Evolutionary conservation across 2,113 vertebrate genomes (phyloP), one percentile per base, ranked within the genome.

Genomic region (Euleptes europaea): DNA sequence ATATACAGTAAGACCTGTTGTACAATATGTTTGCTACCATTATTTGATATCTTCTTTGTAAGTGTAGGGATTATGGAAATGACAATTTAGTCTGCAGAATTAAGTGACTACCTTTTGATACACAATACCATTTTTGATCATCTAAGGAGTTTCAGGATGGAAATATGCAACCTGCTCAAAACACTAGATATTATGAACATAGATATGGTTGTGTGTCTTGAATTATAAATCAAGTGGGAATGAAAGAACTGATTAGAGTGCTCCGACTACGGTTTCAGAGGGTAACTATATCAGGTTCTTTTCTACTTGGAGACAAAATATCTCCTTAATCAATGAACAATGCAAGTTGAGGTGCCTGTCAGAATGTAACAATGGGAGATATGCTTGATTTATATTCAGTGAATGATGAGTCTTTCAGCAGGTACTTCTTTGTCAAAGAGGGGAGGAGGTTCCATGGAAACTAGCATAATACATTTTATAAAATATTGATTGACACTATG

Each of bases 241-340:
- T 54, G 42, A 72, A 90, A 86, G 1, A 78, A 38, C 1, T 73
- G 66, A 65, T 87, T 74, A 35, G 9, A 76, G 73, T 67, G 47
- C 10, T 42, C 4, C 35, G 82, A 66, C 11, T 86, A 13, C 76
- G 76, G 11, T 86, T 90, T 87, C 84, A 83, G 47, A n/a, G 74
- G 60, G 0, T 42, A 86, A 49, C 14, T 67, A 67, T 57, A 85
- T 49, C 49, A 80, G 12, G 54, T 91, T 38, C 33, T 89, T 1
- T 78, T 90, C 70, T 23, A 81, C 82, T 75, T 63, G 57, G 31
- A 77, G 51, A 89, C 35, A 81, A 85, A 85, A 70, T 9, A 54
- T 75, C 80, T 87, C 71, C 79, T 85, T 90, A 88, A 90, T 81
- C 73, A 92, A 83, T 89, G 84, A 87, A 67, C 21, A 90, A 78